Evolutionary conservation across 2,888 invertebrate genomes (phyloP), one percentile per base, ranked within the genome.

Genomic region (Lucinisca nassula): DNA sequence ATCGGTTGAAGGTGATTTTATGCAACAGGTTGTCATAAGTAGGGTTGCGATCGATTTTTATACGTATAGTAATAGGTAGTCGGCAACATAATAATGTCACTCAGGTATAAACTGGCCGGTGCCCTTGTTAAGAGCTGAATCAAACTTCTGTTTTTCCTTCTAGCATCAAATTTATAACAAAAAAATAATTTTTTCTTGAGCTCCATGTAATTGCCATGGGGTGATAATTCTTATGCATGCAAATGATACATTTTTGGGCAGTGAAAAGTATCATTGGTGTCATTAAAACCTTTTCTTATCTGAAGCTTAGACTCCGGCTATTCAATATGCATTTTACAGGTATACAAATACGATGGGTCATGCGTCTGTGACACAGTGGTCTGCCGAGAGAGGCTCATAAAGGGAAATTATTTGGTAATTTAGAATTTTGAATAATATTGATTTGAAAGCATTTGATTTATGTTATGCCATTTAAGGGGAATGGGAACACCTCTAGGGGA

Each of bases 281-380:
- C n/a, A n/a, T n/a, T n/a, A n/a, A n/a, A n/a, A n/a, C n/a, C n/a
- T n/a, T n/a, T n/a, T n/a, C n/a, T n/a, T 17, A 45, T 8, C 45
- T 45, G 45, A 17, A 17, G 10, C 17, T 45, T 17, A 12, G 45
- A 45, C 17, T 45, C 17, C 17, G 45, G 67, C 70, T 30, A 37
- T 35, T 55, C 27, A 45, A 55, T 37, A 58, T 37, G n/a, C 37
- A 61, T 2, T 38, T 35, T 61, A 61, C 77, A 77, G 77, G 77
- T 79, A 72, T 40, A 72, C 49, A 38, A 70, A 51, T 32, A 35
- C 32, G 12, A 21, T 51, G 70, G 67, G 72, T 79, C 79, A 79
- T 32, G 45, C 49, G 79, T 79, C 79, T 79, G 79, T 37, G 72
- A 51, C 51, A 32, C 51, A 51, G 1, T 79, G 70, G 72, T 72